Percentiles rank a stretch among this genome's conserved stretches.
Conservation (phyloP, 2,113 vertebrate species). For the Misgurnus anguillicaudatus region DNA sequence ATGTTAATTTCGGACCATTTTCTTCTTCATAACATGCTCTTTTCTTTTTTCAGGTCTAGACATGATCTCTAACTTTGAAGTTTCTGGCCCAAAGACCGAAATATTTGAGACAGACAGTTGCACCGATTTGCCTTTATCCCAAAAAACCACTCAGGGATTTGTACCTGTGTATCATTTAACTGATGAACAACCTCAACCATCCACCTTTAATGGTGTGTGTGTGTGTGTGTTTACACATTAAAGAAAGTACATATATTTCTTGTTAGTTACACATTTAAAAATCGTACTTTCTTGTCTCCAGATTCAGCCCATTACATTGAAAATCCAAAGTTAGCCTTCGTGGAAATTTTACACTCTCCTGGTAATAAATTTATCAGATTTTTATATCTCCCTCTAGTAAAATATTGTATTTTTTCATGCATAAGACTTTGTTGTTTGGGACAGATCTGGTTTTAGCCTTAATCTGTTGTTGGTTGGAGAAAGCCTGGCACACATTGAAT, state of each 20-base stretch:
- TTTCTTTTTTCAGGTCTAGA: neutral
- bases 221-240: neutral
- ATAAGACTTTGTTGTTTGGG: neutral
- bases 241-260: neutral
- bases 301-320: neutral
- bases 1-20: neutral
- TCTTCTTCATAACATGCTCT: neutral
- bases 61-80: neutral
- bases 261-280: neutral
- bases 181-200: neutral
- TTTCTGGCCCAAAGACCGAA: neutral
- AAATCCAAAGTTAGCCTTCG: neutral
- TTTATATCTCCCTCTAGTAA: neutral
- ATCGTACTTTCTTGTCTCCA: neutral
- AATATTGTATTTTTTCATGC: neutral
- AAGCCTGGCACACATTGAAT: neutral
- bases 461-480: neutral
- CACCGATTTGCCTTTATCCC: neutral
- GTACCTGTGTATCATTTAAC: neutral
- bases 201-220: neutral
- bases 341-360: neutral
- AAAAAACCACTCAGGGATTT: neutral
- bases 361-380: neutral
- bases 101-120: neutral
- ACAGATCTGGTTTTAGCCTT: neutral